These are phyloP conservation scores for Endomychus coccineus DNA, from an alignment of 2,888 invertebrate species.

Conservation along the genomic window DNA sequence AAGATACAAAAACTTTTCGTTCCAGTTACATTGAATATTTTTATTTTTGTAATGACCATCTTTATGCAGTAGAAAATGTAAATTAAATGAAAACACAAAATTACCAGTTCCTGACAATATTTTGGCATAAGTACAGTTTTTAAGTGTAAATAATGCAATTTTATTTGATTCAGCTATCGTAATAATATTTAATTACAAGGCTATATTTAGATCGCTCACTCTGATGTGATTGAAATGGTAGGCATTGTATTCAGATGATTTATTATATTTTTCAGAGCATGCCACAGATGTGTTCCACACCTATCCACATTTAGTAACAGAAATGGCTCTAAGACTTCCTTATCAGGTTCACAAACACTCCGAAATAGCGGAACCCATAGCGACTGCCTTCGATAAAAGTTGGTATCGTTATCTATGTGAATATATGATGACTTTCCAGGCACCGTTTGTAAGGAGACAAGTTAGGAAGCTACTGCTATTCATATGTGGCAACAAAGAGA, in stretches of 20 bases:
- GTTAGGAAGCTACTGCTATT: constrained; percentile 85
- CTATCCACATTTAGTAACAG: constrained; percentile 89
- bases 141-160: no score
- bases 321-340: constrained; percentile 87
- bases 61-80: no score
- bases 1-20: no score
- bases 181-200: no score
- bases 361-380: constrained; percentile 46
- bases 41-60: no score
- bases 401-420: constrained; percentile 84
- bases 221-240: background rate
- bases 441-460: constrained; percentile 82
- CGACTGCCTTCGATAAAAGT: constrained; percentile 49
- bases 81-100: no score
- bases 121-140: no score
- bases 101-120: no score
- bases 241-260: no score
- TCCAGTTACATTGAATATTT: no score
- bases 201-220: no score
- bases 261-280: constrained; percentile 57
- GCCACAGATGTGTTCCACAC: constrained; percentile 89
- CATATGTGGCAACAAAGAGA: constrained; percentile 92
- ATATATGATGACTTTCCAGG: constrained; percentile 73
- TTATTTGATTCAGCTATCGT: no score
- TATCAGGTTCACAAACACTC: constrained; percentile 86